Base-by-base conservation (phyloP, 2,888 invertebrate species). In the Eupithecia pulchellata region DNA sequence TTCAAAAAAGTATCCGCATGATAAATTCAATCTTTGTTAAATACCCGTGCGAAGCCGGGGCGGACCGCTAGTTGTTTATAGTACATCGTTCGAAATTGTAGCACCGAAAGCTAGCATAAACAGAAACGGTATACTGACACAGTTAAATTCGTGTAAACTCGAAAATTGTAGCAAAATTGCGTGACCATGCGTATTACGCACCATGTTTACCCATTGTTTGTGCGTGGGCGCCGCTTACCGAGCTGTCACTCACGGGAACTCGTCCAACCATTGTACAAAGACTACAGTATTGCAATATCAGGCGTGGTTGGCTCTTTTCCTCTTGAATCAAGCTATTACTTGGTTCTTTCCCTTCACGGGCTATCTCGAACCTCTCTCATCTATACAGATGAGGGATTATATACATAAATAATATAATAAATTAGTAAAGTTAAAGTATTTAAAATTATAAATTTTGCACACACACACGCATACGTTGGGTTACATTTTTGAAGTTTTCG, bases 141-240 rank as follows among this genome's bases (percentile, higher is more conserved):
- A 73, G 58, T 29, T 74, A 76, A 81, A 78, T 75, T 69, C 66
- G 73, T 75, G 47, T 77, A 74, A 78, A 80, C 78, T 78, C 68
- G 77, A 79, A 77, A 81, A 83, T 82, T 73, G 76, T 73, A 68
- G 57, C 39, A 57, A 64, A 68, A 65, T 81, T 69, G 81, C 79
- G 80, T 81, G 83, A 78, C 71, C 71, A 75, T 75, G 78, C 80
- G 81, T 76, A 82, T 79, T 80, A 83, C 78, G 72, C 73, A 77
- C 75, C 69, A 78, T 60, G 76, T 78, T 68, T 74, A 76, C 80
- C 78, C 75, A 84, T 84, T 85, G 82, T 83, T 67, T 78, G 73
- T 78, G 81, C 78, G 79, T 79, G 61, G 60, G 78, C 77, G 79
- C 77, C 77, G 79, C 77, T 77, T 71, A 79, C 70, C 76, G 75